Base-by-base conservation (phyloP, 2,113 vertebrate species). In the Thalassarche chlororhynchos region DNA sequence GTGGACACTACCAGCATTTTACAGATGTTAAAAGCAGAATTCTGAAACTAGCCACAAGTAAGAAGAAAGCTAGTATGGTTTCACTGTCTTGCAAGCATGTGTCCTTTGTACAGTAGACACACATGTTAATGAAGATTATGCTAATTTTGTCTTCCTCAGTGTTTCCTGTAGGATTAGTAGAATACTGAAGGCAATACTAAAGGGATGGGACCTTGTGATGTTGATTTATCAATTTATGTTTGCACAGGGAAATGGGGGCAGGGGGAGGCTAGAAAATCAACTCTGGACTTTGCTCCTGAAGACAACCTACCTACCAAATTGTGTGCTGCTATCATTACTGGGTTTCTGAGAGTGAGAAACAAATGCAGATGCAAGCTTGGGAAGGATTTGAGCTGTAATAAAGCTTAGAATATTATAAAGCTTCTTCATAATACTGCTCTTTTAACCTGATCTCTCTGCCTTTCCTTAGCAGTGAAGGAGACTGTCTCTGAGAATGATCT, bases 381-480 rank as follows among this genome's bases (percentile, higher is more conserved):
- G 40, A 93, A 51, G 76, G 57, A 83, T 92, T 86, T 90, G n/a
- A 81, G 28, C 23, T 88, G 42, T 90, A 77, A 80, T 79, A 44
- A 96, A 77, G 26, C 66, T 65, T 74, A 52, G 28, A 91, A 31
- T 92, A 23, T 10, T 76, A 19, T 15, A 29, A 79, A 70, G 21
- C 8, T 69, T 72, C 24, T 91, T 87, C 21, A 29, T 54, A 52
- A 44, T 52, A 34, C 17, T 70, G 23, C 19, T 81, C 24, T 83
- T 55, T 90, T 97, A 95, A 90, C 69, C 28, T 92, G 28, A 90
- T 92, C 44, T 81, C 92, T 97, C 44, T 97, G 25, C 92, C 58
- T 90, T 95, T 94, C 81, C 62, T 77, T 82, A 93, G 74, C 96
- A 98, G 98, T 86, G 82, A 99, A 99, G 94, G 99, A 99, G 92